These are phyloP conservation scores for Protaetia brevitarsis DNA, from an alignment of 1,140 invertebrate genomes.

Conservation along the genomic window DNA sequence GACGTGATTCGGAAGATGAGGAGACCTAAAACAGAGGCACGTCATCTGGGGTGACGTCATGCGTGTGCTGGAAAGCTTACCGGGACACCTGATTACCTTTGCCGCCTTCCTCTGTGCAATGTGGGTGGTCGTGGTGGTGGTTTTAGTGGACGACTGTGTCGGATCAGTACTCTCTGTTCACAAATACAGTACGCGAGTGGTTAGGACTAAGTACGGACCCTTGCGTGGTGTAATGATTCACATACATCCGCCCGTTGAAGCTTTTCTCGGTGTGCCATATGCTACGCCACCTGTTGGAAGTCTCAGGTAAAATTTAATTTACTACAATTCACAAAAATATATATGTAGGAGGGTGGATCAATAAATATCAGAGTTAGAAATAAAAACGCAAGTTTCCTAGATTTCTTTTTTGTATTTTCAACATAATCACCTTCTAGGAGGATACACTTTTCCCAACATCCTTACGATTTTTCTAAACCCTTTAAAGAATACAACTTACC, in stretches of 20 bases:
- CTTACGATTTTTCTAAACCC: no score
- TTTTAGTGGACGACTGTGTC: constrained; percentile 50
- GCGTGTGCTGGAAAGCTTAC: constrained; percentile 35
- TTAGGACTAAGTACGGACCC: constrained; percentile 83
- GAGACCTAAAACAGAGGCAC: constrained; percentile 10
- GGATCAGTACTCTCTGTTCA: constrained; percentile 53
- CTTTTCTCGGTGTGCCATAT: constrained; percentile 94
- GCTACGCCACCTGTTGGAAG: constrained; percentile 76
- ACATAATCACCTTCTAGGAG: no score
- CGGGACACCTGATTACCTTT: constrained; percentile 35
- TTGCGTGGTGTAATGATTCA: constrained; percentile 79
- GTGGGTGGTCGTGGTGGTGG: constrained; percentile 48
- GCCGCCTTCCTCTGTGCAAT: constrained; percentile 35
- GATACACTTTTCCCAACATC: no score
- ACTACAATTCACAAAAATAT: no score
- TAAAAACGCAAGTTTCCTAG: no score
- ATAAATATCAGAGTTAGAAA: no score
- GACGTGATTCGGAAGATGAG: neutral
- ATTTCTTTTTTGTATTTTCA: no score
- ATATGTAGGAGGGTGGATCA: no score
- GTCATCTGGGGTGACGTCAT: constrained; percentile 42
- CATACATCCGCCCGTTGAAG: constrained; percentile 77
- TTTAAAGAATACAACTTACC: no score
- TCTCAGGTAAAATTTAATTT: constrained; percentile 59
- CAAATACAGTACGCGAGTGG: constrained; percentile 75